phyloP scores from a whole-genome alignment of 2,888 invertebrate species.

The Dryobotodes eremita region DNA sequence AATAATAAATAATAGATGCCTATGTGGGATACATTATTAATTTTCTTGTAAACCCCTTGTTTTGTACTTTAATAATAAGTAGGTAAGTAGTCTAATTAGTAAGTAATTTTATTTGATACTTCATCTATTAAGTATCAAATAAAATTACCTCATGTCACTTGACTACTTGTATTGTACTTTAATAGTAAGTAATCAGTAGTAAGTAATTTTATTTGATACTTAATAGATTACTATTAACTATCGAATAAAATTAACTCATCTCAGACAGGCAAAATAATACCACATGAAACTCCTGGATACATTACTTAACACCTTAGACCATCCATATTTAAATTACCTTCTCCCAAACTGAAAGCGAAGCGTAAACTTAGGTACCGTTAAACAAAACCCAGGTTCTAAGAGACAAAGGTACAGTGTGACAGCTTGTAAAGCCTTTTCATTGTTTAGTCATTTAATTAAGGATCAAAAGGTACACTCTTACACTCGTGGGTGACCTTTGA shows the following conservation, averaged over 20 bases:
- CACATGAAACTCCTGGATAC: background rate
- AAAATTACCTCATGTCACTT: background rate
- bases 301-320: background rate
- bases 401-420: conserved; percentile 25
- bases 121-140: background rate
- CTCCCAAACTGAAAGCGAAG: background rate
- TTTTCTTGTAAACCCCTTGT: too few species aligned
- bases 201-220: too few species aligned
- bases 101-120: too few species aligned
- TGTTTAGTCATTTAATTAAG: conserved; percentile 49
- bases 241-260: background rate
- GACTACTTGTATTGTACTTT: too few species aligned
- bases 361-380: background rate
- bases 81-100: too few species aligned
- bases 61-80: too few species aligned
- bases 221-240: background rate
- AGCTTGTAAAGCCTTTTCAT: conserved; percentile 44
- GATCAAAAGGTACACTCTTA: conserved; percentile 44
- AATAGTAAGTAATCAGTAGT: too few species aligned
- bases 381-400: conserved; percentile 16
- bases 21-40: too few species aligned
- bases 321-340: background rate
- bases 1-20: too few species aligned
- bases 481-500: conserved; percentile 39
- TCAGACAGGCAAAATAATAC: background rate